Base-by-base conservation (phyloP, 2,888 invertebrate species). In the Sinotaia quadrata region DNA sequence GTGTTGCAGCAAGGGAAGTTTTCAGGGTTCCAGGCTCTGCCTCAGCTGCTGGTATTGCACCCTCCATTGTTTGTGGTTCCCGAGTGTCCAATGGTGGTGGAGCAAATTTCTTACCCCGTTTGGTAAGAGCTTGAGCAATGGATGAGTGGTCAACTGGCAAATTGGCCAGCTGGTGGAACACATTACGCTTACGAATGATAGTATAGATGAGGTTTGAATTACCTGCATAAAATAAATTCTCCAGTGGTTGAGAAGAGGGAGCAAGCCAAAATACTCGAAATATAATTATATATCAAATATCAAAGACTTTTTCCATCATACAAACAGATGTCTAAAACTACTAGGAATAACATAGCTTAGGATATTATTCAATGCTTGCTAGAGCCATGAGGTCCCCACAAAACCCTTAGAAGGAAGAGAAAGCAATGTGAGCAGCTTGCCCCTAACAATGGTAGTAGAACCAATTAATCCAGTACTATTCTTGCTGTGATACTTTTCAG, bases 131-230 rank as follows among this genome's bases (percentile, higher is more conserved):
- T 85, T 94, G 93, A 44, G 94, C 83, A 83, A 99, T 98, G 74
- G 96, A 93, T 33, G 93, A 91, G 88, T 94, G 94, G 88, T 99
- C 98, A 71, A 95, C 94, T 8, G 98, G 97, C 77, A 99, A 89
- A 90, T 98, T 99, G n/a, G 98, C 97, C 82, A 99, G 90, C 74
- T 94, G 93, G 90, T 99, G 98, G 90, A 99, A 99, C 69, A 98
- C 97, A 87, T 95, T 95, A n/a, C 99, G 92, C 88, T 99, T 99
- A 62, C 98, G 92, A 83, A 99, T 99, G 76, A 99, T 98, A 0
- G 98, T 99, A 90, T 99, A 99, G 34, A 99, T 96, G 81, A 99
- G 91, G 90, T 98, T 98, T 1, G 98, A 95, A 89, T 99, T 99
- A n/a, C 95, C 95, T 94, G 78, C 34, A 81, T 74, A 54, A n/a